Base-by-base conservation (phyloP, 2,888 invertebrate genomes). In the Sicus ferrugineus region DNA sequence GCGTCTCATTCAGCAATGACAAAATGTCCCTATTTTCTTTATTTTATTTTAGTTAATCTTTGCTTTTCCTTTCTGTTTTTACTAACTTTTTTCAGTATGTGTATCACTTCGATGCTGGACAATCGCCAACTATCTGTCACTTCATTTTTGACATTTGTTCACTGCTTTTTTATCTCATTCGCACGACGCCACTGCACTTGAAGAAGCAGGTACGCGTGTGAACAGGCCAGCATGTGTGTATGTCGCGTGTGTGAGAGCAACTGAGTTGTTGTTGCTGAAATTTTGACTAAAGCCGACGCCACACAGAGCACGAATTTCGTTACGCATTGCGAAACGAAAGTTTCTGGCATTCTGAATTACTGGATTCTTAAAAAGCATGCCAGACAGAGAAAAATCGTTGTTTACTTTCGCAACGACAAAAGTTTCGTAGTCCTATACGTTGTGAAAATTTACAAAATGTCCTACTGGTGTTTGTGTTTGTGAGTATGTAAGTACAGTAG, bases 101-200 rank as follows among this genome's bases (percentile, higher is more conserved):
- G 52, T 64, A 52, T 31, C 23, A 52, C 64, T 30, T 52, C 52
- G 64, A 56, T 38, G 46, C 16, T 56, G 56, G 66, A 56, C 16
- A 23, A 26, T 7, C 21, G 66, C 66, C 66, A 66, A 54, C 30
- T 23, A 28, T 11, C 54, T 65, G 65, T 65, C 65, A 65, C 31
- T 65, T 65, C 54, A 42, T 38, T 54, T 65, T 65, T 65, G 65
- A 56, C 56, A 65, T 65, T 65, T 65, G 30, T 65, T 31, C 63
- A 59, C 26, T 59, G 38, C 59, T 59, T 48, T 50, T 63, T 48
- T 50, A 19, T 30, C 19, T 59, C 34, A 34, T 59, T 19, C 26
- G 59, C 34, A 34, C 59, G 59, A 11, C 30, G 28, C 63, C 28
- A n/a, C 46, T 11, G 11, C 50, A 28, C 46, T 46, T 30, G 63